A percentile compares a stretch with the other conserved stretches of the same genome.
Conservation (phyloP, 2,888 invertebrate species). For the Spialia ferax region DNA sequence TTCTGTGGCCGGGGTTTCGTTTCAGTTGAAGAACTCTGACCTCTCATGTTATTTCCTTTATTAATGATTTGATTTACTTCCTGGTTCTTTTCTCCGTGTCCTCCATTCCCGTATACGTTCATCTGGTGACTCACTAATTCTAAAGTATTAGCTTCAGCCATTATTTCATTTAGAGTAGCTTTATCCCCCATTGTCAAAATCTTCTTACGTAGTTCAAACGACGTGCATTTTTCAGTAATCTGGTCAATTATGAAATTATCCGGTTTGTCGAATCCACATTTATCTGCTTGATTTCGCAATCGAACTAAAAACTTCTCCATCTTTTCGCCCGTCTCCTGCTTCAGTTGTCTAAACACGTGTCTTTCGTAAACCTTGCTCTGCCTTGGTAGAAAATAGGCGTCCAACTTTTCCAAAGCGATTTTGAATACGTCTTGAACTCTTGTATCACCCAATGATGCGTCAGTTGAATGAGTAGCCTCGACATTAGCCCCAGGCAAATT, state of each 20-base stretch:
- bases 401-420: background rate
- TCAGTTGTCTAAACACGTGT: background rate
- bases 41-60: background rate
- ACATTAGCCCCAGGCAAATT: too few relatives aligned
- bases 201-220: background rate
- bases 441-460: too few relatives aligned
- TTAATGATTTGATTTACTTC: background rate
- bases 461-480: too few relatives aligned
- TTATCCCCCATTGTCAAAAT: background rate
- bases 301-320: background rate
- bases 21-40: background rate
- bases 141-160: background rate
- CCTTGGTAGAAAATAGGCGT: background rate
- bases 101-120: background rate
- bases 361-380: conserved; percentile 8
- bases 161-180: background rate
- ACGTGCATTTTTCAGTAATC: background rate
- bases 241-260: background rate
- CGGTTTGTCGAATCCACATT: background rate
- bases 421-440: too few relatives aligned
- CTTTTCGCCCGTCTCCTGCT: background rate
- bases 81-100: background rate
- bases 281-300: background rate
- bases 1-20: background rate
- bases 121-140: background rate